phyloP scores from a whole-genome alignment of 2,113 vertebrate species.

The Pseudois nayaur region DNA sequence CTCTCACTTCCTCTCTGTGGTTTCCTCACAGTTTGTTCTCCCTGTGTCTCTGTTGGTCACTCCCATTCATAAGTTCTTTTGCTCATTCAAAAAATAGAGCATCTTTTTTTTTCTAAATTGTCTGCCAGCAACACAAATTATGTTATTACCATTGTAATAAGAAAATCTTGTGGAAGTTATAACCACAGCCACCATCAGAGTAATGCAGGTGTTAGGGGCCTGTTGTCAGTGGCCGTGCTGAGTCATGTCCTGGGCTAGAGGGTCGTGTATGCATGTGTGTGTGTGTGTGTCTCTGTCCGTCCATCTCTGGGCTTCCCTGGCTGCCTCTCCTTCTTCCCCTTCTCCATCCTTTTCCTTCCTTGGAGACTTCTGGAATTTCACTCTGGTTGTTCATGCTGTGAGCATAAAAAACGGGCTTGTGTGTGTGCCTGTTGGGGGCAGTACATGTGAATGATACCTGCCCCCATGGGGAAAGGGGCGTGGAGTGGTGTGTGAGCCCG shows the following conservation, averaged over 20 bases:
- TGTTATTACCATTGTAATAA: neutral
- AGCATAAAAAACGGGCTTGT: neutral
- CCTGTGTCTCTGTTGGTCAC: neutral
- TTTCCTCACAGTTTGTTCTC: neutral
- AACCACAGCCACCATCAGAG: accelerated
- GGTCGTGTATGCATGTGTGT: neutral
- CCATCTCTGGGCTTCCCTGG: neutral
- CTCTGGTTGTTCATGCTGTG: neutral
- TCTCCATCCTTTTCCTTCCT: neutral
- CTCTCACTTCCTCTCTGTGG: neutral
- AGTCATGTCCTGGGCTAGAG: accelerated
- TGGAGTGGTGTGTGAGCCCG: neutral
- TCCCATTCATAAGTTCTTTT: conserved; percentile 11
- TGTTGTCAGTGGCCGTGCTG: accelerated
- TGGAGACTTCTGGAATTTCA: conserved; percentile 51
- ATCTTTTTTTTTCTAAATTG: neutral
- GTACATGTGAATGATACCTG: neutral
- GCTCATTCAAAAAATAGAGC: conserved; percentile 35
- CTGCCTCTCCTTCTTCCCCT: neutral
- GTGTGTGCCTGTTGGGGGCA: neutral
- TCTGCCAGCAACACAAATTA: neutral
- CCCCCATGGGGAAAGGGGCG: no score
- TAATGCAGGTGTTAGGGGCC: accelerated
- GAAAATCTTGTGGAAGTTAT: neutral
- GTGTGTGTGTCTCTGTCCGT: neutral